phyloP scores from a whole-genome alignment of 1,140 invertebrate genomes.

The Chrysopa pallens region DNA sequence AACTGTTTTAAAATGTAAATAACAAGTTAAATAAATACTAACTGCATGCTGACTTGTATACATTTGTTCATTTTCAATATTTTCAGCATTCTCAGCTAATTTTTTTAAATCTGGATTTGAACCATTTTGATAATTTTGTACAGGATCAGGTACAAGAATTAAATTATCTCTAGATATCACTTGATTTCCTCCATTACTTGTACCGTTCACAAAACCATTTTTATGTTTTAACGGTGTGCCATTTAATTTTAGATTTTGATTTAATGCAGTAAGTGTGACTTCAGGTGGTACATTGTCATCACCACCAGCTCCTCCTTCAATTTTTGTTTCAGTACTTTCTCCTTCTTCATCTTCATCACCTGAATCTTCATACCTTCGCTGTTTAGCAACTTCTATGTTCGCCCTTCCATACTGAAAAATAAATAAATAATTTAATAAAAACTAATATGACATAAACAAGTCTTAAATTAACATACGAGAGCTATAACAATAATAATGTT shows the following conservation, averaged over 20 bases:
- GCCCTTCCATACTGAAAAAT: constrained; percentile 52
- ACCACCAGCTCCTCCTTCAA: constrained; percentile 17
- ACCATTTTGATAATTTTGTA: constrained; percentile 21
- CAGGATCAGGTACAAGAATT: constrained; percentile 39
- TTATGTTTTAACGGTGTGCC: constrained; percentile 1
- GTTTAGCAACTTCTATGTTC: constrained; percentile 56
- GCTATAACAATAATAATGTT: too few relatives aligned
- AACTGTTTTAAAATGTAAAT: too few relatives aligned
- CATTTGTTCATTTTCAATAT: constrained; percentile 7
- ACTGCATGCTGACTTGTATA: constrained; percentile 7
- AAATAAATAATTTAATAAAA: constrained; percentile 8
- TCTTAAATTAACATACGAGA: too few relatives aligned
- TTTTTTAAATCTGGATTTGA: constrained; percentile 12
- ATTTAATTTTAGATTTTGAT: constrained; percentile 6
- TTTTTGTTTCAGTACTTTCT: constrained; percentile 9
- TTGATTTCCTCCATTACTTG: constrained; percentile 12
- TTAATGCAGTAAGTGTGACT: constrained; percentile 7
- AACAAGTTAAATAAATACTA: constrained; percentile 8
- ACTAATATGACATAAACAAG: neutral
- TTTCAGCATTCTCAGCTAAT: constrained; percentile 7
- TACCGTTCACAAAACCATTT: constrained; percentile 5
- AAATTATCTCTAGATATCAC: constrained; percentile 39
- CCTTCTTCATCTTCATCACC: constrained; percentile 22
- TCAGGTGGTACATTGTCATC: neutral
- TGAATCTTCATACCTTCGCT: constrained; percentile 30